Conservation (phyloP, 2,113 vertebrate species). For the Melanerpes formicivorus region DNA sequence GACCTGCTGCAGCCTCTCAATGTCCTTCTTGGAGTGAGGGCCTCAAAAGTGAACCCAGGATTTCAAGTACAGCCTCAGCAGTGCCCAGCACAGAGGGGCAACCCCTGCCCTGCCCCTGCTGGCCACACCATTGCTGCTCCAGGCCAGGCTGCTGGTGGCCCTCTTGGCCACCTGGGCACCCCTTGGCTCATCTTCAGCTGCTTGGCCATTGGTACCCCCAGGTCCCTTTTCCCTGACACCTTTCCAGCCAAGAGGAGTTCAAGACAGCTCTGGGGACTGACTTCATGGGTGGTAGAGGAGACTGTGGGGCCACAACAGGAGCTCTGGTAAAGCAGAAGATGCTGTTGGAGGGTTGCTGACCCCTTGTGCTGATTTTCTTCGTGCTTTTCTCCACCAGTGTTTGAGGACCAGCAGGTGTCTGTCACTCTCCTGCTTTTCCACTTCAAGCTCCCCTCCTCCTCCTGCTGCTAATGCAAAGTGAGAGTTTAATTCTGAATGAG, state of each 20-base stretch:
- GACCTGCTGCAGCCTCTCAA: no score
- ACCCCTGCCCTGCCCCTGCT: no score
- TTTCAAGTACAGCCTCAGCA: no score
- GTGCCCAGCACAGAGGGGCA: no score
- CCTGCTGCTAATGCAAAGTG: not conserved
- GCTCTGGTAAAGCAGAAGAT: not conserved
- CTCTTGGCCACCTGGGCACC: no score
- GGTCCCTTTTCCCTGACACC: no score
- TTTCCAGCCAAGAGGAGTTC: not conserved
- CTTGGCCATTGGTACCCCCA: no score
- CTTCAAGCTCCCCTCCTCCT: accelerated
- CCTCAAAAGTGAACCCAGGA: no score
- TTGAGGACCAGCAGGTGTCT: not conserved
- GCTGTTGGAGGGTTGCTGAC: not conserved
- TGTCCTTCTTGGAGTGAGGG: no score
- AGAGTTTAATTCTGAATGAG: not conserved
- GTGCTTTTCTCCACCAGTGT: not conserved
- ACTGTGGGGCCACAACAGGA: not conserved
- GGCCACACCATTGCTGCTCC: no score
- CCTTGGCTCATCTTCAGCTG: no score
- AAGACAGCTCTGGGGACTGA: not conserved
- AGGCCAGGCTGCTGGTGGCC: no score
- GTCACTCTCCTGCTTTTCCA: not conserved
- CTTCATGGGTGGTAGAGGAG: not conserved
- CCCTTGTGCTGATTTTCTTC: not conserved